Evolutionary conservation across 2,888 invertebrate species (phyloP), one percentile per base, ranked within the genome.

Genomic region (Catocala nupta): DNA sequence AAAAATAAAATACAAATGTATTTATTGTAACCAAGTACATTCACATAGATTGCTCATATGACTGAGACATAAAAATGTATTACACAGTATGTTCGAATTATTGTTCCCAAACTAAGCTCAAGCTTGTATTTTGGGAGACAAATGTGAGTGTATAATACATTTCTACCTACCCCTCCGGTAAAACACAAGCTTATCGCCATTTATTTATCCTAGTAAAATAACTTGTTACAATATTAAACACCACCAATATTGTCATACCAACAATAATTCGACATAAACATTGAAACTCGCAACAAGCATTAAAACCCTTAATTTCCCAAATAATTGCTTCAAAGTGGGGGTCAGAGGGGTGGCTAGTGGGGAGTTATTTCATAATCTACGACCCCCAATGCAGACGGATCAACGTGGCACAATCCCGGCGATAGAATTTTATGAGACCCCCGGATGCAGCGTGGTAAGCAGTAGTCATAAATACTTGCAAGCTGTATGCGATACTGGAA

Each of bases 351-450:
- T 51, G 52, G 63, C 5, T 12, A 59, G 58, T 59, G 53, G 44
- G 64, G 60, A 25, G 70, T 69, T 66, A 73, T 71, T 71, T 74
- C 74, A 78, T 81, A 80, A 83, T 80, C 80, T 77, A 77, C 70
- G 50, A 70, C 71, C 73, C 59, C 71, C 80, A 67, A 79, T 85
- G 82, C 84, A 84, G 87, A 86, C 86, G 89, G 90, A 90, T 91
- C 91, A 90, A 84, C 86, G 81, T 80, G 82, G 86, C 85, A 89
- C 90, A 90, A 90, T 91, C 90, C 89, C 75, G 82, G 85, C 88
- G 90, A 93, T 93, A 93, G 91, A 93, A 93, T 93, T 93, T 93
- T 93, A 93, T 85, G 93, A 91, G 85, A 84, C 83, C 84, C 82
- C 89, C 89, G 90, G 90, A 87, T 88, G 90, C 86, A 85, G 79